A percentile compares a stretch with the other conserved stretches of the same genome.
These are phyloP conservation scores for Neosilurus mollespiculum DNA, from an alignment of 2,797 vertebrate genomes.

Conservation along the genomic window DNA sequence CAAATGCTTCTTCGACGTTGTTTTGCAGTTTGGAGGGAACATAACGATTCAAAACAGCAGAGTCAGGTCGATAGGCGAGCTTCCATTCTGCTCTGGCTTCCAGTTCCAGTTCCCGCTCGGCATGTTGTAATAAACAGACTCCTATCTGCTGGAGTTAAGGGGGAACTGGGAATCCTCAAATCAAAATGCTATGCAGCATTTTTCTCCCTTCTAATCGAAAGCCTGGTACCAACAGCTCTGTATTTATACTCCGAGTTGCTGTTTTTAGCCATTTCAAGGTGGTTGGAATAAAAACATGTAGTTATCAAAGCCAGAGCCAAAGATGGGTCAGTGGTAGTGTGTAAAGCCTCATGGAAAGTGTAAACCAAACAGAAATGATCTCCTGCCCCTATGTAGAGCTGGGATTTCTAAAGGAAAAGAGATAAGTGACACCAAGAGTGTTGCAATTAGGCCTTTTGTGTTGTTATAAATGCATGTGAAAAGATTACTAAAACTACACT, in stretches of 20 bases:
- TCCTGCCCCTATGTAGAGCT: neutral
- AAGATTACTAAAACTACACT: neutral
- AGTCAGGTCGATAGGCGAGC: constrained; percentile 56
- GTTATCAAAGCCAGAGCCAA: constrained; percentile 52
- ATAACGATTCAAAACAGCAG: constrained; percentile 59
- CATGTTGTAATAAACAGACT: constrained; percentile 65
- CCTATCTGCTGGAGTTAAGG: constrained; percentile 53
- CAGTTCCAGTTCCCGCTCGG: constrained; percentile 45
- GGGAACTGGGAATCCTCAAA: constrained; percentile 66
- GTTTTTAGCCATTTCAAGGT: constrained; percentile 52
- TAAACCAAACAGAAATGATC: constrained; percentile 35
- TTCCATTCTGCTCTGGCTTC: constrained; percentile 47
- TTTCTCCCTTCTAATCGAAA: constrained; percentile 59
- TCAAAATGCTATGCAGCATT: constrained; percentile 53
- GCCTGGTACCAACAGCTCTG: constrained; percentile 73
- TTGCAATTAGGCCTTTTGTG: neutral
- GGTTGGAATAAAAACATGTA: constrained; percentile 65
- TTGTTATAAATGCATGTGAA: constrained; percentile 13
- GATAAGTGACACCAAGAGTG: constrained; percentile 4
- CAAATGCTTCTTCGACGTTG: constrained; percentile 57
- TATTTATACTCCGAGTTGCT: constrained; percentile 62
- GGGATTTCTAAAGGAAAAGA: neutral
- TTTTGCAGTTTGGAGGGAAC: constrained; percentile 57
- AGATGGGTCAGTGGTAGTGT: constrained; percentile 32
- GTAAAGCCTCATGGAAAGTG: constrained; percentile 34